These are phyloP conservation scores for Lerista edwardsae DNA, from an alignment of 2,797 vertebrate species.

Conservation along the genomic window DNA sequence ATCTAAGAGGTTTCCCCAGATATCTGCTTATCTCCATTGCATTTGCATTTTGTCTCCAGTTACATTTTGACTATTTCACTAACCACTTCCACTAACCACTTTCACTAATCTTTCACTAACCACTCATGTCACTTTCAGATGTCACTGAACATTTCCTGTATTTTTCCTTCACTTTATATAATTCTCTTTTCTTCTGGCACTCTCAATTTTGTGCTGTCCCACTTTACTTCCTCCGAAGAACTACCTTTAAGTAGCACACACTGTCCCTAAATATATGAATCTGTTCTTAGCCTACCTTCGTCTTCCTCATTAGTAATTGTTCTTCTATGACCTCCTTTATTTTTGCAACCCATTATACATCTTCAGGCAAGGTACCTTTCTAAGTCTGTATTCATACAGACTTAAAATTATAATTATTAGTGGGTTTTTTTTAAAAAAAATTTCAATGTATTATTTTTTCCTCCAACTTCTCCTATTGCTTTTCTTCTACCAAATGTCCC, in stretches of 20 bases:
- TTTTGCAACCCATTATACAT: slow-evolving; percentile 26
- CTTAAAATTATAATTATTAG: slow-evolving; percentile 19
- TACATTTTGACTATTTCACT: not conserved
- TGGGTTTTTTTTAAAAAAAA: slow-evolving; percentile 1
- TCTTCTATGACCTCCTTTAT: slow-evolving; percentile 25
- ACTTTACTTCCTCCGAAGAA: slow-evolving; percentile 56
- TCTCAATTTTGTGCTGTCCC: slow-evolving; percentile 46
- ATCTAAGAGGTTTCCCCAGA: not conserved
- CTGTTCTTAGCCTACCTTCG: slow-evolving; percentile 41
- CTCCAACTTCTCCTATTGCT: not conserved
- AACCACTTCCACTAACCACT: too few relatives aligned
- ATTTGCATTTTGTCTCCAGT: not conserved
- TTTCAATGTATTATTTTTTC: not conserved
- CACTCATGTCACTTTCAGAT: not conserved
- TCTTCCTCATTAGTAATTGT: slow-evolving; percentile 45
- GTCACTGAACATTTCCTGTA: not conserved
- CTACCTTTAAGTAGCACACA: slow-evolving; percentile 21
- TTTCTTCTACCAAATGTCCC: not conserved
- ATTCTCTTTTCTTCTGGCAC: slow-evolving; percentile 7
- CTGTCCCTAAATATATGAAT: slow-evolving; percentile 48
- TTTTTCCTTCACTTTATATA: not conserved
- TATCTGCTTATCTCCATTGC: not conserved
- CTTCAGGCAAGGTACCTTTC: slow-evolving; percentile 13
- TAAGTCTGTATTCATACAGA: slow-evolving; percentile 7
- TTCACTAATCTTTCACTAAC: not conserved